Percentiles rank a stretch among this genome's conserved stretches.
Evolutionary conservation across 2,888 invertebrate species (phyloP).

Genomic region (Nineta flava): DNA sequence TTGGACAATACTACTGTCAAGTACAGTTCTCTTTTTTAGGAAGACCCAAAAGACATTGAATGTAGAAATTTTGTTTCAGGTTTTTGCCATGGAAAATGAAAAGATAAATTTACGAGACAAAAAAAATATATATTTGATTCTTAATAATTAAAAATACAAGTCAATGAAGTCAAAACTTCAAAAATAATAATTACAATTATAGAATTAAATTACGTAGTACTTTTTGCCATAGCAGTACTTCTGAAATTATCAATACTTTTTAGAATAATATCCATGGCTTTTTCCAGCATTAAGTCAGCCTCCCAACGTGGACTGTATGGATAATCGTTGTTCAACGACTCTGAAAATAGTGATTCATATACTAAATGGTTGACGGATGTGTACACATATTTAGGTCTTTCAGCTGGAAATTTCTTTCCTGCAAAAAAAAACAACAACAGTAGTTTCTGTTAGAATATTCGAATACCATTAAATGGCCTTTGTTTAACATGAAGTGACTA

Average conservation of each 20-base stretch:
- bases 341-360: slow-evolving; percentile 12
- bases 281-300: slow-evolving; percentile 19
- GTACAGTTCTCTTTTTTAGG: too few relatives aligned
- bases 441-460: too few relatives aligned
- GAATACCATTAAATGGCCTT: too few relatives aligned
- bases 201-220: neutral
- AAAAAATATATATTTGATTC: too few relatives aligned
- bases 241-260: slow-evolving; percentile 13
- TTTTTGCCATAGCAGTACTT: neutral
- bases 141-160: too few relatives aligned
- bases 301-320: slow-evolving; percentile 22
- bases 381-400: slow-evolving; percentile 34
- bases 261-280: slow-evolving; percentile 18
- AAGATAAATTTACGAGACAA: too few relatives aligned
- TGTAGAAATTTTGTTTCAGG: too few relatives aligned
- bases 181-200: neutral
- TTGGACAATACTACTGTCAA: too few relatives aligned
- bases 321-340: slow-evolving; percentile 16
- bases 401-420: slow-evolving; percentile 35
- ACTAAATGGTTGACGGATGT: slow-evolving; percentile 37
- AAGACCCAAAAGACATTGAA: too few relatives aligned
- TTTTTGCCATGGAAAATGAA: too few relatives aligned
- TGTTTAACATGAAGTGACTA: too few relatives aligned
- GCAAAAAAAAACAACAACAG: slow-evolving; percentile 9
- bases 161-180: too few relatives aligned